Base-by-base conservation (phyloP, 2,797 vertebrate genomes). In the Rhyacichthys aspro region DNA sequence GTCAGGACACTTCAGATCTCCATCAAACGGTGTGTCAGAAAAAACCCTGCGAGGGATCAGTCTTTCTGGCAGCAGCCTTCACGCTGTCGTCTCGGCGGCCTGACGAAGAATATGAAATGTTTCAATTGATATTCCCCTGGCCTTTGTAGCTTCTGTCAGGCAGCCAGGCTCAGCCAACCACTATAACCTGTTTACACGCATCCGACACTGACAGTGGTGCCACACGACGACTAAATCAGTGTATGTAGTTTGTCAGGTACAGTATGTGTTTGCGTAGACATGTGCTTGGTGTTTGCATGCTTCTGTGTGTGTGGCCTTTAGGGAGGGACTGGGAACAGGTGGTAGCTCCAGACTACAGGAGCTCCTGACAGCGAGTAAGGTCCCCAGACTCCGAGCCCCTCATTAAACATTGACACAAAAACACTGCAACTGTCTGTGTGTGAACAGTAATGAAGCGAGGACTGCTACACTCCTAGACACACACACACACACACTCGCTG, bases 341-440 rank as follows among this genome's bases (percentile, higher is more conserved):
- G 90, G 90, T 88, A 87, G 82, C 82, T 81, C 80, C 85, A 89
- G 85, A 89, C 90, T 91, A 86, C 87, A 89, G 88, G 86, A 87
- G 86, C 86, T 89, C 86, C 86, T 91, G 90, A 89, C 90, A 91
- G 90, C 86, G 37, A 85, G 84, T 73, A 82, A 82, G 86, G 88
- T 91, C 90, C 89, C 90, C 70, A 83, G 89, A 90, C 90, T 91
- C 86, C 65, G 76, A 88, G 87, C 85, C 86, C 86, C 90, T 90
- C 89, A 91, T 90, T 91, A 91, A 91, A 91, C 88, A 91, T 90
- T 91, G 89, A 91, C 89, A 90, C 88, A 89, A 87, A 89, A 90
- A 91, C 90, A 90, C 88, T 81, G 86, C 82, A 86, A 90, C 89
- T 89, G 88, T 90, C 85, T 88, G 77, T 84, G 88, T 86, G 87